Percentiles rank a stretch among this genome's conserved stretches.
Evolutionary conservation across 1,140 invertebrate genomes (phyloP).

Genomic region (Zaprionus lachaisei): DNA sequence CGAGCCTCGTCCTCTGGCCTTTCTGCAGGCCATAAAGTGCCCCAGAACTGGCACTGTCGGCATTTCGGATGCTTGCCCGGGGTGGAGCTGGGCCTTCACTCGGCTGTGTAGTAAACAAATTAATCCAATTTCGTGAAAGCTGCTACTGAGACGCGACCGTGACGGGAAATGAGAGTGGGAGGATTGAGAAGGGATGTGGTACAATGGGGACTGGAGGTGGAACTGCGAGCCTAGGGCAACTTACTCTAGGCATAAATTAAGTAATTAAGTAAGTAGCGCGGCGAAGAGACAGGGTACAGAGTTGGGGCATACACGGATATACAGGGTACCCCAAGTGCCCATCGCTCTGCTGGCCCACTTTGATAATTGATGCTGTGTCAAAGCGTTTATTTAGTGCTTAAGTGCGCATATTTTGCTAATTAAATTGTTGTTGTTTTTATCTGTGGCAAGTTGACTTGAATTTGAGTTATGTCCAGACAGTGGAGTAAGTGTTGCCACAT

Average conservation of each 20-base stretch:
- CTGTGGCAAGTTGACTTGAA: slow-evolving; percentile 44
- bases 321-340: not conserved
- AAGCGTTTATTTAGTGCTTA: slow-evolving; percentile 71
- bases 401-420: slow-evolving; percentile 46
- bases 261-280: slow-evolving; percentile 65
- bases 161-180: not conserved
- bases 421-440: slow-evolving; percentile 39
- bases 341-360: slow-evolving; percentile 36
- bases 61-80: slow-evolving; percentile 12
- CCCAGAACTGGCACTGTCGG: slow-evolving; percentile 24
- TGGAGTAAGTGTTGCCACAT: slow-evolving; percentile 31
- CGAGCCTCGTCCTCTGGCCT: not conserved
- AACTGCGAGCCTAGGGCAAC: slow-evolving; percentile 3
- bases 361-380: slow-evolving; percentile 75
- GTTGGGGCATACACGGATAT: not conserved
- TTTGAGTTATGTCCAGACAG: slow-evolving; percentile 17
- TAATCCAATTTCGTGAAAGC: slow-evolving; percentile 71
- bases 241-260: slow-evolving; percentile 69
- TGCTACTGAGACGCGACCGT: slow-evolving; percentile 5
- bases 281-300: not conserved
- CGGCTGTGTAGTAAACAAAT: slow-evolving; percentile 68
- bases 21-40: slow-evolving; percentile 44
- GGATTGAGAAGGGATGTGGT: not conserved
- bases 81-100: slow-evolving; percentile 1
- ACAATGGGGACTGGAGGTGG: not conserved